Conservation (phyloP, 1,140 invertebrate species). For the Brachionus calyciflorus region DNA sequence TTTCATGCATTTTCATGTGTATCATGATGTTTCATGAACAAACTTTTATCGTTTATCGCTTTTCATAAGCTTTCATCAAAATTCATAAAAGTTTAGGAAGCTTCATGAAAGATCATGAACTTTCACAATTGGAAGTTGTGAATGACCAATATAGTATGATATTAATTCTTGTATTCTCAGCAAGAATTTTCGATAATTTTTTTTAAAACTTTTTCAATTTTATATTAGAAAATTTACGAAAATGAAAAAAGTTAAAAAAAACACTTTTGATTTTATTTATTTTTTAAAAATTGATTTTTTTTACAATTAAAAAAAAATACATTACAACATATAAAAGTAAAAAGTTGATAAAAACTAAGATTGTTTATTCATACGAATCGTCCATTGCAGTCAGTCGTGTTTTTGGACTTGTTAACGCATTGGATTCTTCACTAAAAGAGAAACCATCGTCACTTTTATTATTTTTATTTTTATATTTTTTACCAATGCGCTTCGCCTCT, state of each 20-base stretch:
- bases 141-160: too few relatives aligned
- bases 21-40: too few relatives aligned
- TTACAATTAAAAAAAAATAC: conserved; percentile 17
- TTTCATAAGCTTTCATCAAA: too few relatives aligned
- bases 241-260: not conserved
- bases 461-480: conserved; percentile 35
- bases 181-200: too few relatives aligned
- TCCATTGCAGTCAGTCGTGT: conserved; percentile 6
- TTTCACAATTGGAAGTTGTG: too few relatives aligned
- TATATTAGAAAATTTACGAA: not conserved
- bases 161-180: too few relatives aligned
- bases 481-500: conserved; percentile 27
- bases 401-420: conserved; percentile 4
- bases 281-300: conserved; percentile 2
- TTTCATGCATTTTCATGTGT: too few relatives aligned
- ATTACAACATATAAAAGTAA: not conserved
- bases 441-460: conserved; percentile 37
- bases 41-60: too few relatives aligned
- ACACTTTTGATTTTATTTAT: not conserved
- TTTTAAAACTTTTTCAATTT: not conserved
- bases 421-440: conserved; percentile 32
- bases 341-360: not conserved
- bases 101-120: too few relatives aligned
- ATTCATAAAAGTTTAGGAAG: too few relatives aligned
- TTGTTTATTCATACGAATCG: conserved; percentile 4